phyloP scores from a whole-genome alignment of 2,888 invertebrate species.

The Reticulitermes lucifugus region DNA sequence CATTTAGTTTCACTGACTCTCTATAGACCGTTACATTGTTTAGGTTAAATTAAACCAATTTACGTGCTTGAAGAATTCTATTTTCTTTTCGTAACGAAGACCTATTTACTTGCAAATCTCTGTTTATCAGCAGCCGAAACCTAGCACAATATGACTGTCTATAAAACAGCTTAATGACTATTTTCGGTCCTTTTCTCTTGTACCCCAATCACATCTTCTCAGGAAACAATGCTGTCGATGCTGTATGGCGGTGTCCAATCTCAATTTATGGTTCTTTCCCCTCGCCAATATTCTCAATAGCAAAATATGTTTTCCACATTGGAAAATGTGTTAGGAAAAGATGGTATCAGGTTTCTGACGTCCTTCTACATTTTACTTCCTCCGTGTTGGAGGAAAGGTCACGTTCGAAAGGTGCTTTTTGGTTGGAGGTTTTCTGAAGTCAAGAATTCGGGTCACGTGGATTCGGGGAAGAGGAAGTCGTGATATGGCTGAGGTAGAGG shows the following conservation, averaged over 20 bases:
- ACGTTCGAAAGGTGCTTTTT: background rate
- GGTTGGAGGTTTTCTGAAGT: background rate
- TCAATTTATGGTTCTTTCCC: background rate
- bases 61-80: too few species aligned
- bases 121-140: too few species aligned
- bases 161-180: too few species aligned
- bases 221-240: background rate
- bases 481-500: background rate
- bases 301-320: background rate
- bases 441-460: constrained; percentile 20
- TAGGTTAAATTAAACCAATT: too few species aligned
- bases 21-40: too few species aligned
- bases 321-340: background rate
- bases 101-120: too few species aligned
- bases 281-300: background rate
- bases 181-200: too few species aligned
- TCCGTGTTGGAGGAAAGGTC: background rate
- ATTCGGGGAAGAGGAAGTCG: constrained; percentile 4
- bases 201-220: background rate
- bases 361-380: background rate
- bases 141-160: too few species aligned
- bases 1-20: too few species aligned
- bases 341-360: background rate
- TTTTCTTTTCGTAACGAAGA: too few species aligned
- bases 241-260: background rate